Conservation (phyloP, 2,113 vertebrate genomes). For the Gulo gulo region DNA sequence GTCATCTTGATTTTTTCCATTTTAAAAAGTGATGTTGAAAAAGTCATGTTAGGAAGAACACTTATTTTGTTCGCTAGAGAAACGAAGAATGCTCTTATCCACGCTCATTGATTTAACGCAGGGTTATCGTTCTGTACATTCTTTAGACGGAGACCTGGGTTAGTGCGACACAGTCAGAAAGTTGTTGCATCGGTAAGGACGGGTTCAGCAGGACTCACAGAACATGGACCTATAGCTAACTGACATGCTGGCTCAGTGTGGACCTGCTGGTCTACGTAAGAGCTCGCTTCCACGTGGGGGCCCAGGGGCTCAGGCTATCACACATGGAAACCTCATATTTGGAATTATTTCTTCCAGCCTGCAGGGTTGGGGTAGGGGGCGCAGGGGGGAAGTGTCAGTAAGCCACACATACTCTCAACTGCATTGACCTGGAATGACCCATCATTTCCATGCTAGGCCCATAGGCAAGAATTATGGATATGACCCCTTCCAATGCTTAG, state of each 20-base stretch:
- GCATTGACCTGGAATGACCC: not conserved
- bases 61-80: not conserved
- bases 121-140: fast-evolving
- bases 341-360: not conserved
- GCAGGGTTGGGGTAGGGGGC: fast-evolving
- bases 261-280: too few relatives aligned
- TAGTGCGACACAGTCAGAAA: not conserved
- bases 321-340: fast-evolving
- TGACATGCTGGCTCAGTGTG: fast-evolving
- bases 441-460: too few relatives aligned
- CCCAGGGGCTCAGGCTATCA: not conserved
- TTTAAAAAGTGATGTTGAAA: not conserved
- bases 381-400: fast-evolving
- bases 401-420: too few relatives aligned
- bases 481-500: fast-evolving
- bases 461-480: not conserved
- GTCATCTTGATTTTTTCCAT: not conserved
- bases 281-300: not conserved
- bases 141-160: fast-evolving
- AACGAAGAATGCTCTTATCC: not conserved
- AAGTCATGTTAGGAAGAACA: not conserved
- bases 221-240: not conserved
- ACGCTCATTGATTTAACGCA: not conserved
- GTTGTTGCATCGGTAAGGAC: not conserved
- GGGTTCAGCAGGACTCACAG: fast-evolving